Conservation (phyloP, 2,113 vertebrate genomes). For the Corynorhinus townsendii region DNA sequence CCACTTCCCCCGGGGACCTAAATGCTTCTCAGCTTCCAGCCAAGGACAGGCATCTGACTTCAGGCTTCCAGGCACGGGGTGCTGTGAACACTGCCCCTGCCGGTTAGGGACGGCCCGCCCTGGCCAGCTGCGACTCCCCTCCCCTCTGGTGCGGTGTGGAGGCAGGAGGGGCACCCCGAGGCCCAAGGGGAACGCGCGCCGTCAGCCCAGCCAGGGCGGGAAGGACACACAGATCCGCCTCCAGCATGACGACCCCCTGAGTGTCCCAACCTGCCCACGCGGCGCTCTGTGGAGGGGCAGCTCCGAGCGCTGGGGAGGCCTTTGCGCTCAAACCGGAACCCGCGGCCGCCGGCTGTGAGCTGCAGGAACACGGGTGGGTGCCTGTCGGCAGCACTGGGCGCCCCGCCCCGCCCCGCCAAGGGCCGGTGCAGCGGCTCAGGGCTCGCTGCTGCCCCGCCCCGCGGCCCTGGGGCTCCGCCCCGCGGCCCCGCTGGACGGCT, state of each 20-base stretch:
- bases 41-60: not conserved
- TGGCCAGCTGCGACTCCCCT: not conserved
- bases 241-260: not conserved
- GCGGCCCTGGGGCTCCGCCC: too few relatives aligned
- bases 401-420: too few relatives aligned
- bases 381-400: too few relatives aligned
- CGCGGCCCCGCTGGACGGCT: too few relatives aligned
- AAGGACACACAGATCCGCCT: not conserved
- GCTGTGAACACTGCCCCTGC: not conserved
- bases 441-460: too few relatives aligned
- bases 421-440: too few relatives aligned
- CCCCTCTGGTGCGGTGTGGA: accelerated
- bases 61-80: not conserved
- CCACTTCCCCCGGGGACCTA: accelerated
- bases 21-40: not conserved
- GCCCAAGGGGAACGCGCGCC: not conserved
- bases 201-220: accelerated
- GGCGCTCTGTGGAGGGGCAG: accelerated
- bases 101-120: not conserved
- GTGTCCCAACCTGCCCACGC: accelerated
- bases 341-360: not conserved
- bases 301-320: not conserved
- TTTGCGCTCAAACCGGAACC: not conserved
- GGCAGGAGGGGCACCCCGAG: too few relatives aligned
- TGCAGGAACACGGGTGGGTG: too few relatives aligned